Evolutionary conservation across 2,113 vertebrate species (phyloP), one percentile per base, ranked within the genome.

Genomic region (Mormoops blainvillei): DNA sequence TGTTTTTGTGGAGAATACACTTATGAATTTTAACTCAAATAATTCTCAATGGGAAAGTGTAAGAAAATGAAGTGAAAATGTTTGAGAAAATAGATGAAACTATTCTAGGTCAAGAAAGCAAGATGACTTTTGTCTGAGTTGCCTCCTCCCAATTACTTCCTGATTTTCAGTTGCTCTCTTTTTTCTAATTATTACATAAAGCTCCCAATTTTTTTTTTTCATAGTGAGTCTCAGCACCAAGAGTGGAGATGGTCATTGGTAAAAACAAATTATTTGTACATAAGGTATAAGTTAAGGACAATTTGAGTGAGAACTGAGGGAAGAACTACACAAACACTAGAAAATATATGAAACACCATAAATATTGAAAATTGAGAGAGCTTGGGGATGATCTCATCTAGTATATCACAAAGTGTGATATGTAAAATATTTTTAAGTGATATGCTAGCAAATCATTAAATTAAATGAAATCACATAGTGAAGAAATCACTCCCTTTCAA

Each of bases 41-140:
- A 45, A 88, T 36, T 31, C 58, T 92, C 48, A 84, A 74, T 70
- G 45, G n/a, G n/a, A 20, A 95, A 88, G 28, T 86, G 0, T 7
- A 95, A 83, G 56, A 31, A 92, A 87, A 18, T 45, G 15, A 91
- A 90, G 95, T 84, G 50, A 70, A 92, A 70, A 87, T 50, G 4
- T 82, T 88, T 87, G 38, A 50, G 22, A 74, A 92, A 86, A 78
- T 14, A 76, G 13, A 76, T 38, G 36, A 89, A 95, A 89, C 63
- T 31, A 48, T 73, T 87, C 58, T 36, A 80, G 19, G n/a, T 56
- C 43, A 83, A 89, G 76, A 50, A 94, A 15, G 12, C 61, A 80
- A 18, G 4, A 36, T 74, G 56, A 71, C 31, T 90, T 94, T 31
- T 48, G 41, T 63, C 50, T 58, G 28, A 87, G 26, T 95, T n/a